phyloP scores from a whole-genome alignment of 1,140 invertebrate species.

The Trichonephila clavata region DNA sequence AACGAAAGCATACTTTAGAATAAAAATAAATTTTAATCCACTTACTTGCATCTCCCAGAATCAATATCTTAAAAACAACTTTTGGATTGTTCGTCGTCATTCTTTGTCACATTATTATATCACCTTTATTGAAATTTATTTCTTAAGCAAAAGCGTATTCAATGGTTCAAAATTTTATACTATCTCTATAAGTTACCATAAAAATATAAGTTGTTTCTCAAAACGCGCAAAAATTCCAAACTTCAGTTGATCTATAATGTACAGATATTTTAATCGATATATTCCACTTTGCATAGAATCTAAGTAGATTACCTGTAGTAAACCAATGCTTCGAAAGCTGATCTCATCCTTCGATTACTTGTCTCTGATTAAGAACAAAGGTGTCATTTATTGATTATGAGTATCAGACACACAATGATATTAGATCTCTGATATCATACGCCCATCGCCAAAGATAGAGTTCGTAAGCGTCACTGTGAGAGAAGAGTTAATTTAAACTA shows the following conservation, averaged over 20 bases:
- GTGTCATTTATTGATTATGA: not conserved
- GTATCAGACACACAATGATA: conserved; percentile 7
- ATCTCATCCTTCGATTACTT: not conserved
- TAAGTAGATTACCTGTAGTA: not conserved
- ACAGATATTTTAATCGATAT: too few relatives aligned
- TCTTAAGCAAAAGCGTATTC: not conserved
- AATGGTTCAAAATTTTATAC: too few relatives aligned
- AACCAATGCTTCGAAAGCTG: not conserved
- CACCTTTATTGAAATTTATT: not conserved
- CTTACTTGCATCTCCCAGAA: conserved; percentile 67
- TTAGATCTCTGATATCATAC: conserved; percentile 13
- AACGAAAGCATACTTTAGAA: not conserved
- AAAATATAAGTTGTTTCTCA: too few relatives aligned
- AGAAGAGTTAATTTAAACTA: too few relatives aligned
- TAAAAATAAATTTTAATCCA: not conserved
- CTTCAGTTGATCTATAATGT: too few relatives aligned
- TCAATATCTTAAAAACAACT: conserved; percentile 55
- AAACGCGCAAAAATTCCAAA: too few relatives aligned
- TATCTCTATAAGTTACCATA: too few relatives aligned
- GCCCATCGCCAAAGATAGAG: not conserved
- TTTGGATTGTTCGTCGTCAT: conserved; percentile 50
- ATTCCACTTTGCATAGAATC: not conserved
- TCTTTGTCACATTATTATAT: not conserved
- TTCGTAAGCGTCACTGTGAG: too few relatives aligned
- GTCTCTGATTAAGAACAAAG: conserved; percentile 16